A percentile compares a stretch with the other conserved stretches of the same genome.
Evolutionary conservation across 2,888 invertebrate species (phyloP).

Genomic region (Melinopterus prodromus): DNA sequence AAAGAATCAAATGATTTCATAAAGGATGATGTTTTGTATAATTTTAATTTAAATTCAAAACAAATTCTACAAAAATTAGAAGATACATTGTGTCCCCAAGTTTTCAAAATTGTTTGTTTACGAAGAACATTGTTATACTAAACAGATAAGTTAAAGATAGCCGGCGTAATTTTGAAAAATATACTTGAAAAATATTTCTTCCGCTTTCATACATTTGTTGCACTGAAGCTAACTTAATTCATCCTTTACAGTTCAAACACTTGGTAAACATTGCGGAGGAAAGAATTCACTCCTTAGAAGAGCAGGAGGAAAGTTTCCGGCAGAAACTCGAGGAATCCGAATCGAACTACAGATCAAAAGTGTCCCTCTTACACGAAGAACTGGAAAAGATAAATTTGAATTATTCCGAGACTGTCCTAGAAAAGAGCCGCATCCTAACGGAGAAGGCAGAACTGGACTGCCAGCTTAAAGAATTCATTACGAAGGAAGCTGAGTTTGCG

Average conservation of each 20-base stretch:
- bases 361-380: constrained; percentile 68
- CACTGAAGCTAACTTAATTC: background rate
- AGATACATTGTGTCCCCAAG: too few species aligned
- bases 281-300: constrained; percentile 54
- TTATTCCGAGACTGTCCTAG: constrained; percentile 76
- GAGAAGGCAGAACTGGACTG: constrained; percentile 70
- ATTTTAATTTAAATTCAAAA: too few species aligned
- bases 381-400: constrained; percentile 77
- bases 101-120: too few species aligned
- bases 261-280: constrained; percentile 59
- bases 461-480: constrained; percentile 67
- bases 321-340: constrained; percentile 55
- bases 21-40: too few species aligned
- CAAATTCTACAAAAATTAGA: too few species aligned
- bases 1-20: too few species aligned
- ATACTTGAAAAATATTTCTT: too few species aligned
- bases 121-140: too few species aligned
- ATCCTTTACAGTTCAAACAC: constrained; percentile 47
- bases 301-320: constrained; percentile 48
- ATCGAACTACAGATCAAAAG: constrained; percentile 60
- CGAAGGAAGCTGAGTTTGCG: constrained; percentile 61
- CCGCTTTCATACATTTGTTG: too few species aligned
- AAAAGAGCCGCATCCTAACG: constrained; percentile 76
- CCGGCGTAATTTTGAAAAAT: too few species aligned
- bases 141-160: too few species aligned